Evolutionary conservation across 1,140 invertebrate genomes (phyloP).

Genomic region (Scaptomyza hsui): DNA sequence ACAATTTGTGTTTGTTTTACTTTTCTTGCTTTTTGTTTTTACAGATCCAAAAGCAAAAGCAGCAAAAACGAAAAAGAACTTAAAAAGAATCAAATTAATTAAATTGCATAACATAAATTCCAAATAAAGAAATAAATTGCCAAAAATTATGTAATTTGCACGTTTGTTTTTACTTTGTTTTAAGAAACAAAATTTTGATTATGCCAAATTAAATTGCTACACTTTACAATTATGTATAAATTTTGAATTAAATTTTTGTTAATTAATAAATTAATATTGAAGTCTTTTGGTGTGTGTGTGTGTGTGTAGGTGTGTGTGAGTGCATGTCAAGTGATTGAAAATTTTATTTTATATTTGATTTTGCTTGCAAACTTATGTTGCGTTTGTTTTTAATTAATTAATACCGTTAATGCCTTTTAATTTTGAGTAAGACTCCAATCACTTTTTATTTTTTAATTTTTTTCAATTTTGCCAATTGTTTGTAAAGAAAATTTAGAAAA

Average conservation of each 20-base stretch:
- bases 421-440: constrained; percentile 81
- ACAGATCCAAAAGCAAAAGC: constrained; percentile 53
- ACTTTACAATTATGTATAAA: constrained; percentile 45
- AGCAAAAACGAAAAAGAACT: constrained; percentile 37
- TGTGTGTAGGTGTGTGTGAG: constrained; percentile 20
- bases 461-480: constrained; percentile 40
- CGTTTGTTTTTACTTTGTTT: constrained; percentile 46
- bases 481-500: constrained; percentile 6
- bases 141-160: constrained; percentile 62
- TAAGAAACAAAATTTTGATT: constrained; percentile 67
- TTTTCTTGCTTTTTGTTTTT: constrained; percentile 19
- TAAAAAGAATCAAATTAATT: constrained; percentile 32
- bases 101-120: constrained; percentile 53
- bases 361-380: constrained; percentile 40
- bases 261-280: constrained; percentile 74
- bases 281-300: constrained; percentile 72
- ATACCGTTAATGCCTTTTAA: constrained; percentile 60
- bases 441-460: constrained; percentile 60
- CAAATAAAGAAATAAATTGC: constrained; percentile 54
- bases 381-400: constrained; percentile 45
- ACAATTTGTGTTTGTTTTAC: constrained; percentile 48
- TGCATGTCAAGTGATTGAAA: constrained; percentile 63
- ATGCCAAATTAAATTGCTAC: constrained; percentile 54
- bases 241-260: constrained; percentile 52
- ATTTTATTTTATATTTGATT: constrained; percentile 25